These are phyloP conservation scores for Lasiurus borealis DNA, from an alignment of 2,113 vertebrate species.

Conservation along the genomic window DNA sequence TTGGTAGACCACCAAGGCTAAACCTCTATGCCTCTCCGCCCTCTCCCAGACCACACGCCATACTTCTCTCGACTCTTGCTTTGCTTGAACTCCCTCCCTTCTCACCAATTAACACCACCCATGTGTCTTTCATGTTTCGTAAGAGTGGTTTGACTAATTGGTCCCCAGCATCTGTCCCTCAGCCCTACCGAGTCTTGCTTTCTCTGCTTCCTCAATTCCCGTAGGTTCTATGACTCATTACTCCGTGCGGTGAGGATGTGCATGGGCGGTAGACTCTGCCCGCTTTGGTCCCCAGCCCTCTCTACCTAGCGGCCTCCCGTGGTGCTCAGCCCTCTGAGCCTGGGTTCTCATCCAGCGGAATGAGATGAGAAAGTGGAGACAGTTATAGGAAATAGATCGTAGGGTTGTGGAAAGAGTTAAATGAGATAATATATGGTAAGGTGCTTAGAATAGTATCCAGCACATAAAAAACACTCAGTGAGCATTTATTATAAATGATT, in stretches of 20 bases:
- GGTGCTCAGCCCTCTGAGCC: background rate
- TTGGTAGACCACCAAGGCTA: background rate
- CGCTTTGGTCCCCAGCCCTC: background rate
- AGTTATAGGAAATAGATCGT: constrained; percentile 6
- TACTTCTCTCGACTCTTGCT: background rate
- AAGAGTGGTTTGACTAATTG: background rate
- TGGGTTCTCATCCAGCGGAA: constrained; percentile 34
- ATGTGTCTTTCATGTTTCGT: background rate
- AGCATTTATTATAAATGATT: background rate
- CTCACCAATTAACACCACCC: background rate
- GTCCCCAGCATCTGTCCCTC: background rate
- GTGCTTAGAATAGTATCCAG: background rate
- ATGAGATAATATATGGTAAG: constrained; percentile 7
- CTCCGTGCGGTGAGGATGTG: background rate
- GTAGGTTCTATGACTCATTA: fast-evolving
- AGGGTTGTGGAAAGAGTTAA: constrained; percentile 34
- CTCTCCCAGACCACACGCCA: background rate
- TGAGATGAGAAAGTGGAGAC: background rate
- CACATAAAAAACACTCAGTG: background rate
- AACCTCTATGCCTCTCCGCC: background rate
- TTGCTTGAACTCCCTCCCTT: background rate
- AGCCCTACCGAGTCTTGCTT: background rate
- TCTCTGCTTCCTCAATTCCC: background rate
- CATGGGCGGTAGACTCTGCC: background rate
- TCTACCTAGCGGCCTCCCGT: background rate